phyloP scores from a whole-genome alignment of 2,888 invertebrate species.

The Dendrolimus pini region DNA sequence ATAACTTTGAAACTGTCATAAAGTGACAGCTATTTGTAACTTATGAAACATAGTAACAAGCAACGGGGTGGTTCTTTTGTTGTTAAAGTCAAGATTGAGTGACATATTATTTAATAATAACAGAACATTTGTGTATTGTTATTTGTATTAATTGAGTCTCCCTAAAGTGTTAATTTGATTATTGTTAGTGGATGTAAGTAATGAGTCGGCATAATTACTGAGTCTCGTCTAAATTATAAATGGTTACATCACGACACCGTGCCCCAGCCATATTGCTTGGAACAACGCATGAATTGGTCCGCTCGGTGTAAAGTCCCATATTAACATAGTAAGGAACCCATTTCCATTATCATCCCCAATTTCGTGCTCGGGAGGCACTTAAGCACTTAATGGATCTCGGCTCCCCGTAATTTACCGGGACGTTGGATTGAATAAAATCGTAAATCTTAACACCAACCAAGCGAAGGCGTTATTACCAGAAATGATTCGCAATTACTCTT shows the following conservation, averaged over 20 bases:
- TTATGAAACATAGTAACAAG: neutral
- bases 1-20: constrained; percentile 22
- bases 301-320: constrained; percentile 55
- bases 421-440: constrained; percentile 72
- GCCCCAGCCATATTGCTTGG: constrained; percentile 38
- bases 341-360: constrained; percentile 74
- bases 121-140: constrained; percentile 10
- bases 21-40: constrained; percentile 16
- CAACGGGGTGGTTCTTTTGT: neutral
- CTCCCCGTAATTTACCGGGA: constrained; percentile 68
- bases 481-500: constrained; percentile 56
- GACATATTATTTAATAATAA: constrained; percentile 2
- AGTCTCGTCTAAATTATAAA: constrained; percentile 32
- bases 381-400: constrained; percentile 74
- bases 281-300: constrained; percentile 54
- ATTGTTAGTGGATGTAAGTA: constrained; percentile 10
- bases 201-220: constrained; percentile 25
- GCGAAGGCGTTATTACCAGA: constrained; percentile 57
- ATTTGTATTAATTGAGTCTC: constrained; percentile 3
- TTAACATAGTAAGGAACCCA: constrained; percentile 70
- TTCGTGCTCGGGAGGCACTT: constrained; percentile 73
- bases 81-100: constrained; percentile 1
- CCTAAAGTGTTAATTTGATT: neutral
- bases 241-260: constrained; percentile 28
- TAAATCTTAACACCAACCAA: constrained; percentile 66